Evolutionary conservation across 2,888 invertebrate genomes (phyloP).

Genomic region (Cerceris rybyensis): DNA sequence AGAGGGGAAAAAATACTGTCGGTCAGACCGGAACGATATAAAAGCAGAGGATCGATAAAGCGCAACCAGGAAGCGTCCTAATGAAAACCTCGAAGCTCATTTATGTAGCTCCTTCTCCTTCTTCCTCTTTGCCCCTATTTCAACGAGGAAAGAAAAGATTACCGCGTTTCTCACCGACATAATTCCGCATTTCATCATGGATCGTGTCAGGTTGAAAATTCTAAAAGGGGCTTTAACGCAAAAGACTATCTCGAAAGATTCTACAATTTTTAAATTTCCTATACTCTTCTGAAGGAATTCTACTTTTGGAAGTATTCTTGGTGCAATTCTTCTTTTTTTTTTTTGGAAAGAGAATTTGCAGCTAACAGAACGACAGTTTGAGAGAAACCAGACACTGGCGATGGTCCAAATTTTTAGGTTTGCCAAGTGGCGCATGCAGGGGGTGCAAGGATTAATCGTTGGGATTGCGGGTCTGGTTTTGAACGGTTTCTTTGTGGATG

Average conservation of each 20-base stretch:
- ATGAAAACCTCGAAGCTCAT: conserved; percentile 7
- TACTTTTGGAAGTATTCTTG: neutral
- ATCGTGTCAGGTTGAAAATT: too few species aligned
- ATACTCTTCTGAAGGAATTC: too few species aligned
- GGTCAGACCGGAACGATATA: conserved; percentile 30
- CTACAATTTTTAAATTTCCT: too few species aligned
- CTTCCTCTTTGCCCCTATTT: too few species aligned
- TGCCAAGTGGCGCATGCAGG: conserved; percentile 2
- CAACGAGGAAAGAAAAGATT: too few species aligned
- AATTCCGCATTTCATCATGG: too few species aligned
- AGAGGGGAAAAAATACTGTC: conserved; percentile 9
- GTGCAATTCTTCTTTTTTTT: neutral
- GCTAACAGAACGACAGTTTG: conserved; percentile 8
- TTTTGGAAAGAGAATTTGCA: neutral
- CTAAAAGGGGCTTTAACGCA: too few species aligned
- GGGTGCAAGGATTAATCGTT: neutral
- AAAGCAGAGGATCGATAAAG: conserved; percentile 36
- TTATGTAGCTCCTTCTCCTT: too few species aligned
- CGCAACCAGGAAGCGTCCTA: conserved; percentile 37
- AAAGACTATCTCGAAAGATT: too few species aligned
- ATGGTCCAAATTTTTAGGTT: conserved; percentile 33
- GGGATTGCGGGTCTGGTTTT: neutral
- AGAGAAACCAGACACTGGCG: conserved; percentile 35
- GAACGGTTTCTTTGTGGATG: too few species aligned
- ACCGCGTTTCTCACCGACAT: too few species aligned